Conservation (phyloP, 2,113 vertebrate species). For the Piprites chloris region DNA sequence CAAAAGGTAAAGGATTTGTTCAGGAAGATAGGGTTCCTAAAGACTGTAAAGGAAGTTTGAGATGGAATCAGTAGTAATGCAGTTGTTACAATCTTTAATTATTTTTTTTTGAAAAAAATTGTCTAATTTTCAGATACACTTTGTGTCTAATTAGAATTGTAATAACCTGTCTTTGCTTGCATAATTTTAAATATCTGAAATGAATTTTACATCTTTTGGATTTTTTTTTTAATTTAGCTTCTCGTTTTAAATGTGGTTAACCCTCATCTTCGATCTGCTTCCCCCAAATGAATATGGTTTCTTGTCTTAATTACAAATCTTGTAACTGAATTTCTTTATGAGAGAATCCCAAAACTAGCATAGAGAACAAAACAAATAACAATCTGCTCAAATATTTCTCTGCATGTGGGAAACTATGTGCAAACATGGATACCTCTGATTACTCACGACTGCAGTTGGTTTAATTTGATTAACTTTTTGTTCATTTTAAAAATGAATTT, state of each 20-base stretch:
- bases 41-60: background rate
- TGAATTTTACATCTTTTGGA: slow-evolving; percentile 48
- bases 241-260: slow-evolving; percentile 44
- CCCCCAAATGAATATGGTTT: slow-evolving; percentile 33
- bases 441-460: slow-evolving; percentile 1
- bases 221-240: slow-evolving; percentile 54
- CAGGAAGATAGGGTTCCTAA: slow-evolving; percentile 48
- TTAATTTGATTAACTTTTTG: slow-evolving; percentile 6
- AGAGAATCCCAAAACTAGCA: slow-evolving; percentile 30
- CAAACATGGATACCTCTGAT: slow-evolving; percentile 50
- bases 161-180: slow-evolving; percentile 60
- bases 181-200: slow-evolving; percentile 66
- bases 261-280: background rate
- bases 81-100: slow-evolving; percentile 60
- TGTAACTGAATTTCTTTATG: slow-evolving; percentile 42
- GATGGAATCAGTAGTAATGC: slow-evolving; percentile 15
- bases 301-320: slow-evolving; percentile 62
- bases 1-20: slow-evolving; percentile 2
- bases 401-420: slow-evolving; percentile 42
- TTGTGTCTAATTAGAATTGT: slow-evolving; percentile 69
- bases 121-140: slow-evolving; percentile 64
- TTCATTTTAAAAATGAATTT: background rate
- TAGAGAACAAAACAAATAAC: slow-evolving; percentile 2
- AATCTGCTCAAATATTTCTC: slow-evolving; percentile 30
- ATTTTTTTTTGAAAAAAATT: slow-evolving; percentile 61